Evolutionary conservation across 2,888 invertebrate genomes (phyloP), one percentile per base, ranked within the genome.

Genomic region (Lepidochrysops patricia): DNA sequence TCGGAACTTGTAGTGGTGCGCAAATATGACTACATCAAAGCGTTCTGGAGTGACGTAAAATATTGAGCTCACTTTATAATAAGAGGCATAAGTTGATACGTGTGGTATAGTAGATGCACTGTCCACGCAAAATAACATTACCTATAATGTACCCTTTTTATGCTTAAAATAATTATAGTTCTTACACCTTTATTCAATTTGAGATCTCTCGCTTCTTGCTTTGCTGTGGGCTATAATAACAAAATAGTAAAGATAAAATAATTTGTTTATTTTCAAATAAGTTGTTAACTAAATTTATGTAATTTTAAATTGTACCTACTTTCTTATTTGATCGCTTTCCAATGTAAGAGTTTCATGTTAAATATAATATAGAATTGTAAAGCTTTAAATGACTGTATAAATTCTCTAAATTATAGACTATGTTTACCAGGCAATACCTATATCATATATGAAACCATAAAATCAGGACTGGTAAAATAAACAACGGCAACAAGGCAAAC

Each of bases 381-480:
- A 13, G 15, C 9, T 19, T 19, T n/a, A n/a, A 7, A 6, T 7
- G 37, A 7, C 37, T 43, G 1, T 9, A 43, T 43, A 13, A 1
- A 23, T 43, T 43, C 12, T 43, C 9, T 43, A 43, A 43, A 23
- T 43, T 43, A 43, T 43, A 43, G 9, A 54, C 32, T 6, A 50
- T 54, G 32, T 54, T 54, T 32, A 32, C 32, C 54, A 54, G 15
- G 9, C 54, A 32, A 52, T 32, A 54, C 15, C 23, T 54, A 12
- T 29, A 54, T 54, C 15, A 12, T 54, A 12, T 29, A 54, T 54
- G 64, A 80, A 75, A 75, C 76, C 77, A 83, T 84, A 83, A 85
- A 87, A 88, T 85, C 87, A 81, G 78, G 80, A 81, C 83, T 79
- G 79, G 82, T 82, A 83, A 83, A 86, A 80, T 81, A 82, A 79